phyloP scores from a whole-genome alignment of 2,113 vertebrate genomes.

The Felis catus region F.catus_Fca126_mat1.0 CM031426.1:36470501-36471000 shows the following conservation, averaged over 20 bases:
- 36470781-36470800: not conserved
- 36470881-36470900: not conserved
- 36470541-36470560: too few relatives aligned
- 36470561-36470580: too few relatives aligned
- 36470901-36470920: not conserved
- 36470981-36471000: not conserved
- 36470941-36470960: not conserved
- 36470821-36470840: not conserved
- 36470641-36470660: too few relatives aligned
- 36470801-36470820: not conserved
- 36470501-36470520: too few relatives aligned
- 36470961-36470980: not conserved
- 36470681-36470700: not conserved
- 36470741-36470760: not conserved
- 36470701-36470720: not conserved
- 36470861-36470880: not conserved
- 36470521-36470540: too few relatives aligned
- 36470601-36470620: rapidly evolving
- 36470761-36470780: not conserved
- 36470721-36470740: not conserved
- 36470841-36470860: not conserved
- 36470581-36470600: too few relatives aligned
- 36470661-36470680: not conserved
- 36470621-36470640: too few relatives aligned
- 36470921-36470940: not conserved